phyloP scores from a whole-genome alignment of 2,888 invertebrate genomes.

The Nomada ferruginata region DNA sequence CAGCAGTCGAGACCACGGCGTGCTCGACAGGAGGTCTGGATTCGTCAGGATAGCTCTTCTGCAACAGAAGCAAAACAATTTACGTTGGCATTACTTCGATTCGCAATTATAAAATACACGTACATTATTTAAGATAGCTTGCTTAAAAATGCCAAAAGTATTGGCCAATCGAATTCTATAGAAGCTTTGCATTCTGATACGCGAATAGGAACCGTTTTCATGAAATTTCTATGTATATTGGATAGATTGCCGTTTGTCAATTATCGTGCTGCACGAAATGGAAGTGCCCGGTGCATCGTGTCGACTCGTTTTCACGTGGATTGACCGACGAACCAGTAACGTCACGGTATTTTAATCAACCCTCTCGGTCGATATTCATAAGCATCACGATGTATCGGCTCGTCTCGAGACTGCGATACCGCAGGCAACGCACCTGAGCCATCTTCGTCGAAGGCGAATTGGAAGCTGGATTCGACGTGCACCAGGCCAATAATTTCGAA shows the following conservation, averaged over 20 bases:
- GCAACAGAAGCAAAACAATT: conserved; percentile 70
- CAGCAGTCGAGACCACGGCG: conserved; percentile 92
- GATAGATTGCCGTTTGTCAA: no score
- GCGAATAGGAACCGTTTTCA: no score
- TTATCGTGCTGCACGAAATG: neutral
- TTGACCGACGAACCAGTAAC: conserved; percentile 5
- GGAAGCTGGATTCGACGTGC: conserved; percentile 48
- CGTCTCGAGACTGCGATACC: conserved; percentile 64
- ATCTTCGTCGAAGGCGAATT: conserved; percentile 49
- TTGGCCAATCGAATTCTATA: no score
- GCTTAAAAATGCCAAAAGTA: no score
- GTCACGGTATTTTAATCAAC: conserved; percentile 63
- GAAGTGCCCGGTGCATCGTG: neutral
- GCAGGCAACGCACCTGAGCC: conserved; percentile 60
- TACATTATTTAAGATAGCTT: neutral
- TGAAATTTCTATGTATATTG: no score
- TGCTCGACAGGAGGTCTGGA: conserved; percentile 94
- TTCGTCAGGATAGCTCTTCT: conserved; percentile 98
- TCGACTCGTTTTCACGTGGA: neutral
- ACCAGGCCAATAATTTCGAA: conserved; percentile 62
- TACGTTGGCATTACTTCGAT: neutral
- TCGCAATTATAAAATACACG: neutral
- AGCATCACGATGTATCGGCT: conserved; percentile 56
- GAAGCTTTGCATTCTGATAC: no score
- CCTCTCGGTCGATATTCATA: conserved; percentile 66